Evolutionary conservation across 2,113 vertebrate species (phyloP).

Genomic region (Eulemur macaco): DNA sequence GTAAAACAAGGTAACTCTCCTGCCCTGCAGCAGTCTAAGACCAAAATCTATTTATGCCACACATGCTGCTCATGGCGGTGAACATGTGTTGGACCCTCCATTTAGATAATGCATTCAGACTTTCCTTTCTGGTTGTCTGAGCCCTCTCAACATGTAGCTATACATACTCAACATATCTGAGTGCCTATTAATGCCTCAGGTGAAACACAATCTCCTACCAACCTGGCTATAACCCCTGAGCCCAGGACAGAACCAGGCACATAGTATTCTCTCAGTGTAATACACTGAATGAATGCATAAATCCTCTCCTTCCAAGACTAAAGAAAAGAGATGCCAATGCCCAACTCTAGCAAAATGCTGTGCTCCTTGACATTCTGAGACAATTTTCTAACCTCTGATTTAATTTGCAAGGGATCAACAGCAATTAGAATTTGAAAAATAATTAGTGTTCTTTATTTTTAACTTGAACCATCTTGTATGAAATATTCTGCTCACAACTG

Average conservation of each 20-base stretch:
- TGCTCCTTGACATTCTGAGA: neutral
- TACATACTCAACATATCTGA: neutral
- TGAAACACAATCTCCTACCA: neutral
- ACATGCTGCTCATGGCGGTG: neutral
- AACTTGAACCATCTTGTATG: neutral
- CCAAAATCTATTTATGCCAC: neutral
- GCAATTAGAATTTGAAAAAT: slow-evolving; percentile 17
- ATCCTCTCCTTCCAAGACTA: neutral
- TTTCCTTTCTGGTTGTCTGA: neutral
- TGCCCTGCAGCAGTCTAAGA: neutral
- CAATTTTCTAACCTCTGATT: slow-evolving; percentile 5
- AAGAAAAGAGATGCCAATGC: neutral
- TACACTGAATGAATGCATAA: neutral
- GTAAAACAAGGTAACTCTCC: neutral
- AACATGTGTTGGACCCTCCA: neutral
- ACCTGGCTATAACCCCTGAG: neutral
- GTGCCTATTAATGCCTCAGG: neutral
- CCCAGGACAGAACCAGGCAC: neutral
- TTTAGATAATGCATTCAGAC: neutral
- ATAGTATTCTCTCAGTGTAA: neutral
- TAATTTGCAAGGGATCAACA: neutral
- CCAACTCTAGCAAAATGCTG: neutral
- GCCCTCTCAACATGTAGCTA: neutral
- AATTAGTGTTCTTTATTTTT: slow-evolving; percentile 25
- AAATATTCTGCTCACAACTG: slow-evolving; percentile 16